Evolutionary conservation across 1,140 invertebrate species (phyloP), one percentile per base, ranked within the genome.

Genomic region (Euwallacea fornicatus): DNA sequence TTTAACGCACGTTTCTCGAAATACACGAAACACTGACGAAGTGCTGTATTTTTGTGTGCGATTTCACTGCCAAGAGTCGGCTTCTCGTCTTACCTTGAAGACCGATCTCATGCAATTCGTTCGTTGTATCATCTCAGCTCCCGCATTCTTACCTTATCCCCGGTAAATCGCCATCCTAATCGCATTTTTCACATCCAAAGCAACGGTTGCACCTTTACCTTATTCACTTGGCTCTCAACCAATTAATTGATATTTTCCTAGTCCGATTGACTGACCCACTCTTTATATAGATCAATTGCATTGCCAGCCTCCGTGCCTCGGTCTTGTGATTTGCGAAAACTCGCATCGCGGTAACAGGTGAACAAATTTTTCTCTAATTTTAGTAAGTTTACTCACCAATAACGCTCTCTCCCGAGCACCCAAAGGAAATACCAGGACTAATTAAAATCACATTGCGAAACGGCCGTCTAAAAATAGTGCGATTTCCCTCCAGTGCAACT

Each of bases 231-330:
- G 77, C 76, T 76, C 46, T 8, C 16, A 56, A 79, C 76, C 80
- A 81, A 81, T 73, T 65, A 42, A 74, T 76, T 80, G 79, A 81
- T 81, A 79, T 81, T 81, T 81, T 79, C 70, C 64, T 71, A 15
- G 33, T 9, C 60, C 68, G 75, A 77, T 77, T 78, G 77, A 78
- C 75, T 81, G 79, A 80, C 80, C 80, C 77, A 81, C 79, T 81
- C 79, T 81, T 81, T 80, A 79, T 79, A 78, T 81, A 81, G 80
- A 80, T 77, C 79, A 81, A 81, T 79, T 78, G 76, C 68, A 70
- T 63, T 58, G 50, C 33, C 42, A 56, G 16, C 11, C 13, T 50
- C 21, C 46, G 7, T 50, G 7, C 9, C 46, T 6, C 7, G 46
- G 9, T 50, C 46, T 11, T 50, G 9, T 11, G 13, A 50, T 50